Evolutionary conservation across 37 sponge, comb jelly and placozoan species (phyloP).

Genomic region (Cliona cf. orientalis): DNA sequence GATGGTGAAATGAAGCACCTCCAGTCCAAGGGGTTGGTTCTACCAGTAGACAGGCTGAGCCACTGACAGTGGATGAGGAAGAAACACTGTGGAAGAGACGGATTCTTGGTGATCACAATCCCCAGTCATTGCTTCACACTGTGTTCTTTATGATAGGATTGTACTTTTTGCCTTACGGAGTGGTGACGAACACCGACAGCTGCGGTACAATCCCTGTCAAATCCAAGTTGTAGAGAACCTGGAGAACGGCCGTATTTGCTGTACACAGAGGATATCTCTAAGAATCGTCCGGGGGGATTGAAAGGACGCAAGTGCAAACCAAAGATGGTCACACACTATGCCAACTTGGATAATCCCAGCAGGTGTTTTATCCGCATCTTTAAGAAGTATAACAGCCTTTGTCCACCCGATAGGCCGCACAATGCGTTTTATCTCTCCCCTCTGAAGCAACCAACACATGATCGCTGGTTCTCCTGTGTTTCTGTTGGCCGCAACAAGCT

Average conservation of each 20-base stretch:
- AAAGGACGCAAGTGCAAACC: constrained; percentile 19
- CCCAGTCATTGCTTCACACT: constrained; percentile 30
- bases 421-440: not conserved
- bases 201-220: constrained; percentile 19
- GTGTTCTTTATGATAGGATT: constrained; percentile 27
- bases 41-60: constrained; percentile 18
- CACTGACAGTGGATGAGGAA: not conserved
- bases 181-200: constrained; percentile 41
- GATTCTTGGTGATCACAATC: not conserved
- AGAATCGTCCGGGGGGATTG: constrained; percentile 44
- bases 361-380: not conserved
- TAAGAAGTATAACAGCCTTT: not conserved
- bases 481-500: not conserved
- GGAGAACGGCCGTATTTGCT: constrained; percentile 20
- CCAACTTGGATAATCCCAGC: not conserved
- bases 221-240: constrained; percentile 22
- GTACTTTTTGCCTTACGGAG: constrained; percentile 36
- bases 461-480: not conserved
- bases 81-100: constrained; percentile 35
- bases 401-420: not conserved
- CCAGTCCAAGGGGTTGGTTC: constrained; percentile 14
- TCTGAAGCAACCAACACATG: not conserved
- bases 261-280: constrained; percentile 35
- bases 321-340: constrained; percentile 29
- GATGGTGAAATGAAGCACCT: constrained; percentile 54